Evolutionary conservation across 2,797 vertebrate species (phyloP), one percentile per base, ranked within the genome.

Genomic region (Notoglanidium macrostoma): DNA sequence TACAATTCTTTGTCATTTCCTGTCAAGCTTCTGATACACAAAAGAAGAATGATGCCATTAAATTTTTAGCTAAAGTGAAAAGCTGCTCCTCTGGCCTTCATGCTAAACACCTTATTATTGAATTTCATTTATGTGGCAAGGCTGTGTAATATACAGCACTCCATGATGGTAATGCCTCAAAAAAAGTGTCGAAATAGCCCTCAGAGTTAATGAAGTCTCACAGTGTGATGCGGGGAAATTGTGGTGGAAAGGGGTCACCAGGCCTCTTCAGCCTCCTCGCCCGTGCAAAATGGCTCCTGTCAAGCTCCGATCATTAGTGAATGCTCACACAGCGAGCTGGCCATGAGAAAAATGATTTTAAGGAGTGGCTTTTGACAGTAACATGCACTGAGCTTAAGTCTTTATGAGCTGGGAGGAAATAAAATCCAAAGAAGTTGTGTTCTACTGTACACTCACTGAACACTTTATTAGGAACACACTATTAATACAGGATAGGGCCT

Each of bases 161-260:
- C 85, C 63, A 83, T 44, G 87, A 91, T 90, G 86, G 84, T 83
- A 79, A 86, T 84, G 84, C 86, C 89, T 88, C 86, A 32, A 57
- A n/a, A 92, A 94, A 93, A 59, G 90, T 92, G 91, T 87, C 91
- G 91, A 93, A 96, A 95, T 95, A 95, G 94, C 93, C 94, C 93
- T 91, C 90, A 92, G 94, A 96, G 95, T 95, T 96, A 96, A 95
- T 95, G 95, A 95, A 95, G 94, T 95, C 92, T 94, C 94, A 92
- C 94, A 93, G 94, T 94, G 93, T 95, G 95, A 94, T 94, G 95
- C 94, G 93, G 88, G 89, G 93, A 95, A 95, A 95, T 95, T 95
- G 95, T 93, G 77, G 92, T 86, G 94, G 94, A 95, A 93, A 94
- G 94, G 94, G 95, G 95, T 95, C 95, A 95, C 92, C 84, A 93